A percentile compares a stretch with the other conserved stretches of the same genome.
phyloP scores from a whole-genome alignment of 2,888 invertebrate genomes.

The Drosophila kuntzei region DNA sequence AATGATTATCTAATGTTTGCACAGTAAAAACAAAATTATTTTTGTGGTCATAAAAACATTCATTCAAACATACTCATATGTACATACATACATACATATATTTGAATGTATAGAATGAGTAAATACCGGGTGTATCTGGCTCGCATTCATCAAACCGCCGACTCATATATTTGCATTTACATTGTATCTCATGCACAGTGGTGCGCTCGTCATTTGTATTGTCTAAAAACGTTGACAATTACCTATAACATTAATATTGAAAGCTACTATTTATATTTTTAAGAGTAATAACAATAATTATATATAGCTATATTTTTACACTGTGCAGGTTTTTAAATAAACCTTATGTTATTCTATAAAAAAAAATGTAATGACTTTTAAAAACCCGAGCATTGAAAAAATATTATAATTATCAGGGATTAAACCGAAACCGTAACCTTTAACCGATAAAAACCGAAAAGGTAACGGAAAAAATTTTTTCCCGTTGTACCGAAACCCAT shows the following conservation, averaged over 20 bases:
- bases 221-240: neutral
- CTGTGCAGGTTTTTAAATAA: no score
- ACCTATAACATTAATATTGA: neutral
- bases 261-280: neutral
- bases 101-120: constrained; percentile 14
- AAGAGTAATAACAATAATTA: no score
- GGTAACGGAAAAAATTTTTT: no score
- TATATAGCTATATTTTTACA: no score
- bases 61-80: constrained; percentile 31
- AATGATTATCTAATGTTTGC: constrained; percentile 81
- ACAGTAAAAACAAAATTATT: constrained; percentile 77
- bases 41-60: constrained; percentile 67
- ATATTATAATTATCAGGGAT: no score
- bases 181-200: constrained; percentile 59
- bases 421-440: no score
- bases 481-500: no score
- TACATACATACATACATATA: constrained; percentile 14
- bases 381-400: no score
- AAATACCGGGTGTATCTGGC: constrained; percentile 57
- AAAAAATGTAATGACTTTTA: no score
- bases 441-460: no score
- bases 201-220: neutral
- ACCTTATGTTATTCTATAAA: no score
- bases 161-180: constrained; percentile 64
- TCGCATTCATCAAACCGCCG: constrained; percentile 61